Conservation (phyloP, 35 echinoderm and acorn worm genomes). For the Diadema setosum region DNA sequence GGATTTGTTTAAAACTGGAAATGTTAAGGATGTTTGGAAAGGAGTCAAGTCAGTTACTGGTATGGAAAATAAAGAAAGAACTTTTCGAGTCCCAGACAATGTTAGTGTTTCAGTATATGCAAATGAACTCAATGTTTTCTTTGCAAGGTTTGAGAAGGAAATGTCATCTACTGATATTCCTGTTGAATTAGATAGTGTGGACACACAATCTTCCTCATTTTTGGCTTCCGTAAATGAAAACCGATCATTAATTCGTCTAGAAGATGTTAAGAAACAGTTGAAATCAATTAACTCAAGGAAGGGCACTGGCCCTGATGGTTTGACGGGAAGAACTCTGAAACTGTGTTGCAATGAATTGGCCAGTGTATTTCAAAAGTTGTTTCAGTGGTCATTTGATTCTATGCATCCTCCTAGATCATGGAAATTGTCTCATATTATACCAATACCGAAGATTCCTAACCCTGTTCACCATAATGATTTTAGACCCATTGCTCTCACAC, state of each 20-base stretch:
- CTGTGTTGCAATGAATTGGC: not conserved
- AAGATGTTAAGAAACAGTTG: not conserved
- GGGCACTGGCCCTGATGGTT: not conserved
- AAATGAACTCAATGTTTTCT: not conserved
- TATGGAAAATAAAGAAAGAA: not conserved
- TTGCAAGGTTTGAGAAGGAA: not conserved
- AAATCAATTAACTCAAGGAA: not conserved
- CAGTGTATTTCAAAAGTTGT: not conserved
- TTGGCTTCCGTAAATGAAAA: not conserved
- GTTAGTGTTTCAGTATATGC: not conserved
- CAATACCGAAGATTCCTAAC: not conserved
- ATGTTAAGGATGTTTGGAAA: not conserved
- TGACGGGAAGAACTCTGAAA: not conserved
- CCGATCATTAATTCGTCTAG: not conserved
- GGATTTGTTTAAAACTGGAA: not conserved
- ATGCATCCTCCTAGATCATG: not conserved
- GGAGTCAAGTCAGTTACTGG: not conserved
- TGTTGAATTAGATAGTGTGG: not conserved
- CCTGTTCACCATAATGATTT: not conserved
- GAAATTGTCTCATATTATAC: not conserved
- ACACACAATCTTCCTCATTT: not conserved
- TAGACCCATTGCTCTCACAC: not conserved
- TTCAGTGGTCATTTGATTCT: slow-evolving; percentile 15
- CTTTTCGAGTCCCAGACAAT: not conserved
- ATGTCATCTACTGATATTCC: too few species aligned